phyloP scores from a whole-genome alignment of 2,888 invertebrate species.

The Drosophila demipolita region DNA sequence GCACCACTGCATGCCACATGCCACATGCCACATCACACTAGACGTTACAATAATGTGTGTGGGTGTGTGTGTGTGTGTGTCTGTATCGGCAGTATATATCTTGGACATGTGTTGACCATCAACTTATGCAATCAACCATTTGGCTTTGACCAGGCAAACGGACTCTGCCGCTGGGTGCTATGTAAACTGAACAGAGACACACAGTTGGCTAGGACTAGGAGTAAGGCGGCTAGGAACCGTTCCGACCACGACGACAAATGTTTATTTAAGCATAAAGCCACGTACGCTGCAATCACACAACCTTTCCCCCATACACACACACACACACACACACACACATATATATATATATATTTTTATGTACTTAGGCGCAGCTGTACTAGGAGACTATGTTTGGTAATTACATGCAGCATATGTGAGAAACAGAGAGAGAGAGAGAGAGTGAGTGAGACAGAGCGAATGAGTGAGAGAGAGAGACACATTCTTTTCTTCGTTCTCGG shows the following conservation, averaged over 20 bases:
- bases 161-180: constrained; percentile 70
- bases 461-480: constrained; percentile 24
- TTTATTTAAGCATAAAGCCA: constrained; percentile 80
- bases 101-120: constrained; percentile 80
- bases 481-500: constrained; percentile 12
- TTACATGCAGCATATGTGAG: constrained; percentile 67
- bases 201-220: constrained; percentile 4
- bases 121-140: constrained; percentile 80
- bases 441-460: not conserved
- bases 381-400: constrained; percentile 68
- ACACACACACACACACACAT: not conserved
- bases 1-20: constrained; percentile 1
- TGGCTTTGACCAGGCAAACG: constrained; percentile 75
- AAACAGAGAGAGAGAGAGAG: constrained; percentile 24
- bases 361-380: constrained; percentile 77
- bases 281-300: constrained; percentile 60
- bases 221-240: constrained; percentile 9
- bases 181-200: constrained; percentile 61
- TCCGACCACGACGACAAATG: constrained; percentile 59
- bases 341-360: constrained; percentile 47
- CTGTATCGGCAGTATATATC: constrained; percentile 65
- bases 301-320: constrained; percentile 25
- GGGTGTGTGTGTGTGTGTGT: not conserved
- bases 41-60: not conserved
- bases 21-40: constrained; percentile 21